These are phyloP conservation scores for Escarpia spicata DNA, from an alignment of 2,888 invertebrate species.

Conservation along the genomic window DNA sequence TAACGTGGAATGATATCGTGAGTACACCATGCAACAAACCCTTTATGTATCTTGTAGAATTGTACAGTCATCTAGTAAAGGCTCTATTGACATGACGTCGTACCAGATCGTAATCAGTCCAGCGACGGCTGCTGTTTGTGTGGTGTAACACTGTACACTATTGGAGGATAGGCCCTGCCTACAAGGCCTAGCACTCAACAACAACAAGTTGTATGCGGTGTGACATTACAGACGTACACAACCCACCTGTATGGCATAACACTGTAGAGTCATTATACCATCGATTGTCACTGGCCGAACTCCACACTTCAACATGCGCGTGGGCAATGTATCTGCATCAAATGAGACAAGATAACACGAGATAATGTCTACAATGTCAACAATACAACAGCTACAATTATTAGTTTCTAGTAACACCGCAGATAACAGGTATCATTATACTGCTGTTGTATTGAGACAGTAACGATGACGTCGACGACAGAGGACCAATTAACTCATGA, in stretches of 20 bases:
- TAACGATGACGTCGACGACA: too few relatives aligned
- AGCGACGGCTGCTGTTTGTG: background rate
- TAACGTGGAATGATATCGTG: background rate
- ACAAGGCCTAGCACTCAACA: background rate
- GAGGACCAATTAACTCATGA: background rate
- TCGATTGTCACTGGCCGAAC: conserved; percentile 6
- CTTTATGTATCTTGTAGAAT: background rate
- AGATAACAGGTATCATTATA: background rate
- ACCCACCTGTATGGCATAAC: background rate
- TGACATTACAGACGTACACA: background rate
- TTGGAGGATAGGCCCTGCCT: background rate
- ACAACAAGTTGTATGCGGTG: background rate
- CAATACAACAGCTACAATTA: background rate
- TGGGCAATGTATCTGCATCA: background rate
- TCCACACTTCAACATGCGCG: background rate
- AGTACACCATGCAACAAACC: background rate
- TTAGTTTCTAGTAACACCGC: background rate
- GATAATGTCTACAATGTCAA: background rate
- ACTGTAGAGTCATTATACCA: conserved; percentile 8
- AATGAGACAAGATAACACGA: background rate
- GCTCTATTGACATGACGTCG: background rate
- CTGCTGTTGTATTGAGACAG: too few relatives aligned
- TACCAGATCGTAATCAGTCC: background rate
- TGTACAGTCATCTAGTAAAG: background rate
- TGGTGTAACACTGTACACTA: background rate